Percentiles rank a stretch among this genome's conserved stretches.
These are phyloP conservation scores for Gallinago paraguaiae DNA, from an alignment of 2,113 vertebrate species.

Conservation along the genomic window DNA sequence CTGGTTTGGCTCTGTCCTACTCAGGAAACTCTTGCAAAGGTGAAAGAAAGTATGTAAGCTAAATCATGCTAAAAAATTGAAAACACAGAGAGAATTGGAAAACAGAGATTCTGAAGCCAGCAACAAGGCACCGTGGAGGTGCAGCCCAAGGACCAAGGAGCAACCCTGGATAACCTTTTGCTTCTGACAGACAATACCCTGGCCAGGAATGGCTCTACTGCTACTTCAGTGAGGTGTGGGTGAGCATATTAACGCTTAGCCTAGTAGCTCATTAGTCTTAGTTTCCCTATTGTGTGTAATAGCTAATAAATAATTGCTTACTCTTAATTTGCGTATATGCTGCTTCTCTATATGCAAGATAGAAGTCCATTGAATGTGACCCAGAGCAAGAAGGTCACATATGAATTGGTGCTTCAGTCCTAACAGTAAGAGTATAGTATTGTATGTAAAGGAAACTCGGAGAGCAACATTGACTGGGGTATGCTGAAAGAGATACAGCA, in stretches of 20 bases:
- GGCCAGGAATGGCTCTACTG: not conserved
- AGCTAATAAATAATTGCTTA: not conserved
- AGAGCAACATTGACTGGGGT: not conserved
- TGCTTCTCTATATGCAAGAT: not conserved
- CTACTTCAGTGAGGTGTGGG: not conserved
- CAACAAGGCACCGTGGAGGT: not conserved
- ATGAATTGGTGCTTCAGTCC: not conserved
- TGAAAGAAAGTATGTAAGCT: not conserved
- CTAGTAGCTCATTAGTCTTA: not conserved
- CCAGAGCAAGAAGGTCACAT: not conserved
- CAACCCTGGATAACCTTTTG: accelerated
- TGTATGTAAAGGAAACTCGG: not conserved
- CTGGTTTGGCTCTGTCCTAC: not conserved
- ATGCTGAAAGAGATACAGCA: not conserved
- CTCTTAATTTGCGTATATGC: not conserved
- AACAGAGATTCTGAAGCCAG: not conserved
- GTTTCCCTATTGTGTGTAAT: not conserved
- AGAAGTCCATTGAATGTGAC: not conserved
- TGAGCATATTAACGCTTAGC: not conserved
- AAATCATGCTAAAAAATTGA: not conserved
- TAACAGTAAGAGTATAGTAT: not conserved
- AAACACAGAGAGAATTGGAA: not conserved
- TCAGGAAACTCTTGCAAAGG: not conserved
- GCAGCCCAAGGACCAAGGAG: not conserved
- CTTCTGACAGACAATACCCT: not conserved